Evolutionary conservation across 1,140 invertebrate genomes (phyloP).

Genomic region (Telenomus remus): DNA sequence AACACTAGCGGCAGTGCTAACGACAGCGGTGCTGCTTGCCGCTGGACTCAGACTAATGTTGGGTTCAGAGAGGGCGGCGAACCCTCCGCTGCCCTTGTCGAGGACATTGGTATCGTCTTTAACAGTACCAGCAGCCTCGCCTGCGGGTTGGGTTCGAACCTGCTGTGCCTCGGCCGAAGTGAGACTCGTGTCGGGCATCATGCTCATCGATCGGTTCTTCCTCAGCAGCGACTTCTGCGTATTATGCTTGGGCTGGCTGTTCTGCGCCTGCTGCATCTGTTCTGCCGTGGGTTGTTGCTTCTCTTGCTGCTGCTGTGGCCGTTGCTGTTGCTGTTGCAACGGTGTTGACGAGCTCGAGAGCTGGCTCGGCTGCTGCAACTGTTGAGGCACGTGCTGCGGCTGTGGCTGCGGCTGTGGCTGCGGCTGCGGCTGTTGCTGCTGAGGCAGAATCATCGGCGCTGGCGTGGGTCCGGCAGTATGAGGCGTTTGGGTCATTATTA

Average conservation of each 20-base stretch:
- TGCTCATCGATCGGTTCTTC: constrained; percentile 76
- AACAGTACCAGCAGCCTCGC: constrained; percentile 62
- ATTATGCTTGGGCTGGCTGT: constrained; percentile 69
- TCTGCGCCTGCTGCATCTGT: constrained; percentile 64
- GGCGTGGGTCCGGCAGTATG: constrained; percentile 64
- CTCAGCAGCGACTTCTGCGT: constrained; percentile 76
- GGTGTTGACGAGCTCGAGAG: constrained; percentile 39
- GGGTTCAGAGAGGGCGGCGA: constrained; percentile 67
- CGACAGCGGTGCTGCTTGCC: constrained; percentile 21
- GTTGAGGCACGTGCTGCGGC: constrained; percentile 66
- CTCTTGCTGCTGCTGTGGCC: constrained; percentile 65
- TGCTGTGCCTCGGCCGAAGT: constrained; percentile 77
- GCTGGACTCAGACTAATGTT: constrained; percentile 69
- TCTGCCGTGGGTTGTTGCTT: constrained; percentile 69
- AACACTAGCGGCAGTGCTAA: constrained; percentile 39
- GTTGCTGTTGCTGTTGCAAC: constrained; percentile 55
- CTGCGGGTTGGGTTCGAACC: constrained; percentile 74
- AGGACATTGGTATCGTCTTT: constrained; percentile 73
- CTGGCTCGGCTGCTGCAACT: constrained; percentile 57
- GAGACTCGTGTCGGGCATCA: constrained; percentile 73
- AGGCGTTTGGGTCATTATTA: constrained; percentile 78
- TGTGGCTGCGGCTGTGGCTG: constrained; percentile 59
- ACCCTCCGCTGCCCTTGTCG: constrained; percentile 71
- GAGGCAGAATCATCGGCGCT: constrained; percentile 70
- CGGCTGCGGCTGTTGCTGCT: constrained; percentile 66